phyloP scores from a whole-genome alignment of 2,888 invertebrate species.

The Sipha maydis region DNA sequence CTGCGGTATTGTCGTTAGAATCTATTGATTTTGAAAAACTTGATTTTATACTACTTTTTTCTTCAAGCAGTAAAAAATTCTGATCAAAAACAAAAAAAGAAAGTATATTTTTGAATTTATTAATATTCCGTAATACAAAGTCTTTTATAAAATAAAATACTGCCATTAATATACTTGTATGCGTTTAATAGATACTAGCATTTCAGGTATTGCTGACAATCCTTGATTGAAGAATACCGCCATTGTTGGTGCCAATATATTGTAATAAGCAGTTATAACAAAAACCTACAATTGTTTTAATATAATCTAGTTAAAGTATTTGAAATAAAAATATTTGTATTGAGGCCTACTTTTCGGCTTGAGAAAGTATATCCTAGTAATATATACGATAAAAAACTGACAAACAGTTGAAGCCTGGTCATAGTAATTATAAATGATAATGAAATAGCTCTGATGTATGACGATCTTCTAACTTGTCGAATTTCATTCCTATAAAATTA shows the following conservation, averaged over 20 bases:
- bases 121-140: background rate
- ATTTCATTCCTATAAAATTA: conserved; percentile 74
- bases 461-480: conserved; percentile 77
- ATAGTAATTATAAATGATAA: conserved; percentile 84
- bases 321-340: background rate
- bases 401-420: conserved; percentile 80
- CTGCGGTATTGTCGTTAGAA: background rate
- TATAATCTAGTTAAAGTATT: background rate
- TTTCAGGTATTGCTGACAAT: conserved; percentile 83
- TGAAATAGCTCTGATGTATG: conserved; percentile 76
- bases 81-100: conserved; percentile 65
- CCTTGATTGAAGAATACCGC: conserved; percentile 89
- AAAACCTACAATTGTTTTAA: conserved; percentile 70
- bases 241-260: conserved; percentile 85
- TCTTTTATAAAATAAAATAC: conserved; percentile 80
- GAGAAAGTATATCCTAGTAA: conserved; percentile 76
- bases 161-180: conserved; percentile 76
- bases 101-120: background rate
- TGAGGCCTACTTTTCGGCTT: conserved; percentile 75
- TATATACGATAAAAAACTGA: conserved; percentile 78
- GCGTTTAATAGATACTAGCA: conserved; percentile 78
- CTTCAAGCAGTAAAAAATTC: conserved; percentile 68
- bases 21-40: too few species aligned
- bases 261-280: conserved; percentile 88
- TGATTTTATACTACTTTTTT: conserved; percentile 63